Base-by-base conservation (phyloP, 2,113 vertebrate genomes). In the Antechinus stuartii region DNA sequence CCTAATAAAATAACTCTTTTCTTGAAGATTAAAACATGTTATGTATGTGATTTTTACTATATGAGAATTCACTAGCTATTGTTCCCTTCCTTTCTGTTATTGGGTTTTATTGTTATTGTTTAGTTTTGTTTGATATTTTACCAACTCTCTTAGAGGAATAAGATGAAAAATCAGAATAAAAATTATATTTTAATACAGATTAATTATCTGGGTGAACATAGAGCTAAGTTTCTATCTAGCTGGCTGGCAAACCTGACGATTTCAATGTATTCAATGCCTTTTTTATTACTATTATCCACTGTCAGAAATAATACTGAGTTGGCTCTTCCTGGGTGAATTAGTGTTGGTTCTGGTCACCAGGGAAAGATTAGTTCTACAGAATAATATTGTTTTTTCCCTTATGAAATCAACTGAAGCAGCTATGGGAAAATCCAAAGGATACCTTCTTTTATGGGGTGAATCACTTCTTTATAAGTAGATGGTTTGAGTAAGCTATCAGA, bases 301-400 rank as follows among this genome's bases (percentile, higher is more conserved):
- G 93, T 84, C 50, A 92, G 16, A 61, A 54, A 53, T 91, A 96
- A 90, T 93, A 57, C 42, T 90, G 19, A 90, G 54, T 27, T 91
- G 47, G 92, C 95, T 91, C n/a, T 96, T 95, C 93, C 54, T 89
- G 91, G 25, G 89, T 68, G 92, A n/a, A 92, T 95, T 95, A 94
- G 84, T 93, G 22, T 26, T 68, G 47, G 30, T 9, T 49, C 24
- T 12, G 52, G 55, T 49, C 1, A 90, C 84, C 89, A 89, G 61
- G 90, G 16, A 94, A 93, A 50, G 92, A 96, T 97, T 97, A 94
- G 84, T 94, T 97, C 91, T 42, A 84, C 19, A 95, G 47, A 96
- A 95, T 97, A 95, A 53, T 14, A 50, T 49, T 19, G 47, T 68
- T 95, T 42, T 16, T 95, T 91, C 46, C 1, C 1, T 89, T 92